A percentile compares a stretch with the other conserved stretches of the same genome.
Evolutionary conservation across 2,888 invertebrate genomes (phyloP).

Genomic region (Cantharis lateralis): DNA sequence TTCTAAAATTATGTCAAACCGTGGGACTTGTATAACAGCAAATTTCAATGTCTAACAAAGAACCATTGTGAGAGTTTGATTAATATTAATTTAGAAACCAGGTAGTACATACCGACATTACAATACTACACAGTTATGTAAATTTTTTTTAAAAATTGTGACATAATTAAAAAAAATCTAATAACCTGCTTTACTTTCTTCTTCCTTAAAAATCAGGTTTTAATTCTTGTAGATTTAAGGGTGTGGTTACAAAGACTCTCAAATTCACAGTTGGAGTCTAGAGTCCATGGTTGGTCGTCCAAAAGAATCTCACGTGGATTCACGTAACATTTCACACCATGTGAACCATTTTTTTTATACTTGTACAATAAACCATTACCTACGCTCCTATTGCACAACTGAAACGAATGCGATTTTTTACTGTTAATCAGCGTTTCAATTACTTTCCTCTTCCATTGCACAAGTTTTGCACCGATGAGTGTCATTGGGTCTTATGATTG

Average conservation of each 20-base stretch:
- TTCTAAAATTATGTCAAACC: not conserved
- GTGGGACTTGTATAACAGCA: not conserved
- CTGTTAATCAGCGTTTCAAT: conserved; percentile 20
- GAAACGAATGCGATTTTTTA: conserved; percentile 1
- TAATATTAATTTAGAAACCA: not conserved
- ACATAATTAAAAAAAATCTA: not conserved
- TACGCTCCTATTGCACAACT: not conserved
- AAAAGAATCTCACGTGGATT: not conserved
- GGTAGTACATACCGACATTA: not conserved
- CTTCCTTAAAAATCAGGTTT: not conserved
- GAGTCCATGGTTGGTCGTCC: too few species aligned
- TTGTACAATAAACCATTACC: not conserved
- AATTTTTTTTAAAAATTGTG: not conserved
- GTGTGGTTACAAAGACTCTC: too few species aligned
- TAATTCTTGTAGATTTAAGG: not conserved
- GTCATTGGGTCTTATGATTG: conserved; percentile 17
- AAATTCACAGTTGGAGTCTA: too few species aligned
- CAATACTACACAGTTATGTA: not conserved
- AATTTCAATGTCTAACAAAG: not conserved
- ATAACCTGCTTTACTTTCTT: not conserved
- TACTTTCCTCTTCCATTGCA: conserved; percentile 18
- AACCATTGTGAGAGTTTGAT: not conserved
- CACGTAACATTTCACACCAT: not conserved
- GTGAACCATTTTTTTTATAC: not conserved
- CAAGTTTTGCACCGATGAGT: conserved; percentile 8